Evolutionary conservation across 2,888 invertebrate genomes (phyloP), one percentile per base, ranked within the genome.

Genomic region (Lasioglossum calceatum): DNA sequence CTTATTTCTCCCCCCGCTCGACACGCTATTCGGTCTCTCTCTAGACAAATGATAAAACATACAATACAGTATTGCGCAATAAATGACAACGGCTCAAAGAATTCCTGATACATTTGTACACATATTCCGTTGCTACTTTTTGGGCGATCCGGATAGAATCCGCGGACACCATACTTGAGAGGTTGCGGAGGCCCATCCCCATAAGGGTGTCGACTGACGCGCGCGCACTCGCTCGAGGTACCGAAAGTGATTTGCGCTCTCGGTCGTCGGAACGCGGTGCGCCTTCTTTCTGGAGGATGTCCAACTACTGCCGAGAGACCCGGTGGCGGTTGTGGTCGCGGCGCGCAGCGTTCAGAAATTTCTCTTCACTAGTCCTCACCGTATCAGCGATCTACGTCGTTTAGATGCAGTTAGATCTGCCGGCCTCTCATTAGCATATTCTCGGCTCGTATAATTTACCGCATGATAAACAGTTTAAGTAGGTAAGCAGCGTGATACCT

Each of bases 191-290:
- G 73, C 64, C 47, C 64, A 19, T 4, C 73, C 79, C 50, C 42
- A 42, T 88, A 90, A 89, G 91, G 86, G 90, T 91, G 91, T 93
- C 92, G 93, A 92, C 93, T 92, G 93, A 93, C 92, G 93, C 91
- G 91, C 27, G 72, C 93, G 93, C 92, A 91, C 90, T 39, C 23
- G 90, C 64, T 12, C 50, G 44, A 27, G 8, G 89, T 89, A 87
- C 91, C 88, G 88, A 91, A 89, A 87, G 86, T 88, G 91, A 87
- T 90, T 91, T 88, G 89, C 89, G 85, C 84, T 74, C 75, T 47
- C 72, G 64, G 76, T 78, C 80, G 78, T 79, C 81, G 81, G 58
- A 70, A 64, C 83, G 79, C 75, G 50, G 64, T 74, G 58, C 75
- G 71, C 75, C 81, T 83, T 86, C 81, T 81, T 77, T 77, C 85